phyloP scores from a whole-genome alignment of 2,797 vertebrate species.

The Sebastes vulpes region DNA sequence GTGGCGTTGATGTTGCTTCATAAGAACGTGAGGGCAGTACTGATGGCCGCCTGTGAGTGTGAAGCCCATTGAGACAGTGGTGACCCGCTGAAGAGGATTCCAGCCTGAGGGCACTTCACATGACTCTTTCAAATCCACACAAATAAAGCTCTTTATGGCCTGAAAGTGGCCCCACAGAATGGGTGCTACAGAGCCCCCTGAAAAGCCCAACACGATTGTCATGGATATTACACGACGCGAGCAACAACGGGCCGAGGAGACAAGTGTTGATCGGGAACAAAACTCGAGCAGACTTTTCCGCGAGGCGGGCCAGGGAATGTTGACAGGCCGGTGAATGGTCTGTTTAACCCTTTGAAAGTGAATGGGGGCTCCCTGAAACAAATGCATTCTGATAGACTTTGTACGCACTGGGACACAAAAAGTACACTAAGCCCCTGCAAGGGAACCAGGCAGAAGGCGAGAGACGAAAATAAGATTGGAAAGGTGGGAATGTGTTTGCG shows the following conservation, averaged over 20 bases:
- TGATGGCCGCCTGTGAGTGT: slow-evolving; percentile 91
- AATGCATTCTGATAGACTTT: slow-evolving; percentile 97
- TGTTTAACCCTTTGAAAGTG: slow-evolving; percentile 99
- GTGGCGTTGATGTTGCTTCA: slow-evolving; percentile 83
- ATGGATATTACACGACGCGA: slow-evolving; percentile 99
- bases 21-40: slow-evolving; percentile 96
- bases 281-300: slow-evolving; percentile 93
- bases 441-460: slow-evolving; percentile 81
- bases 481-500: slow-evolving; percentile 84
- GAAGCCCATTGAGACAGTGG: slow-evolving; percentile 93
- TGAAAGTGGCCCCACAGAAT: slow-evolving; percentile 97
- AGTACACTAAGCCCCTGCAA: slow-evolving; percentile 86
- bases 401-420: slow-evolving; percentile 89
- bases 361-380: slow-evolving; percentile 93
- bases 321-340: slow-evolving; percentile 99
- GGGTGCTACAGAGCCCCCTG: slow-evolving; percentile 86
- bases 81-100: slow-evolving; percentile 97
- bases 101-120: slow-evolving; percentile 94
- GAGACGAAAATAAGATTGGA: slow-evolving; percentile 87
- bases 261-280: slow-evolving; percentile 94
- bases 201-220: slow-evolving; percentile 98
- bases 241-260: slow-evolving; percentile 95
- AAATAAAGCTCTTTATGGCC: slow-evolving; percentile 98
- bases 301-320: slow-evolving; percentile 90
- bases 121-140: slow-evolving; percentile 98